A percentile compares a stretch with the other conserved stretches of the same genome.
Conservation (phyloP, 1,140 invertebrate species). For the Heliothis subflexa region DNA sequence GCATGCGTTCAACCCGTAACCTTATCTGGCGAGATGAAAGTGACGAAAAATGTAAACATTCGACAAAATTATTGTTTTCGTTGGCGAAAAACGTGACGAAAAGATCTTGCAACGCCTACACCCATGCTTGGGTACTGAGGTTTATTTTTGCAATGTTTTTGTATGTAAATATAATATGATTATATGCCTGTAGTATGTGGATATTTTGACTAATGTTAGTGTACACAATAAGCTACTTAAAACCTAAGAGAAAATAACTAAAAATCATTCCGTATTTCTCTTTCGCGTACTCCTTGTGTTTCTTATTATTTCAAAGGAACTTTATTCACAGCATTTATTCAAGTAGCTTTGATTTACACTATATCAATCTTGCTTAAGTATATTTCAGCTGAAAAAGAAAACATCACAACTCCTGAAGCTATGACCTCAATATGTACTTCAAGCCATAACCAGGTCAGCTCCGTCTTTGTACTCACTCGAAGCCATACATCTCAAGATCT, state of each 20-base stretch:
- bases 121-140: conserved; percentile 1
- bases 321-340: too few species aligned
- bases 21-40: conserved; percentile 74
- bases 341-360: too few species aligned
- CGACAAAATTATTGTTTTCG: conserved; percentile 70
- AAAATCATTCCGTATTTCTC: too few species aligned
- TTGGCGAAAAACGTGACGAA: conserved; percentile 64
- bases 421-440: not conserved
- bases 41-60: conserved; percentile 58
- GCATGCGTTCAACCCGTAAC: conserved; percentile 61
- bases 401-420: not conserved
- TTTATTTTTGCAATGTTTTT: not conserved
- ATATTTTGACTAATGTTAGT: too few species aligned
- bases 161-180: not conserved
- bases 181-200: too few species aligned
- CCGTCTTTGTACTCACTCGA: conserved; percentile 6
- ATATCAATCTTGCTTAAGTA: too few species aligned
- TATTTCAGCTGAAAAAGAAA: not conserved
- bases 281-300: too few species aligned
- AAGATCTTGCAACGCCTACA: conserved; percentile 35
- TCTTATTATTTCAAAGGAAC: too few species aligned
- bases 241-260: too few species aligned
- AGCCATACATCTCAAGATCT: conserved; percentile 52
- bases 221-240: too few species aligned
- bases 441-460: conserved; percentile 6